These are phyloP conservation scores for Hycleus cichorii DNA, from an alignment of 1,140 invertebrate species.

Conservation along the genomic window DNA sequence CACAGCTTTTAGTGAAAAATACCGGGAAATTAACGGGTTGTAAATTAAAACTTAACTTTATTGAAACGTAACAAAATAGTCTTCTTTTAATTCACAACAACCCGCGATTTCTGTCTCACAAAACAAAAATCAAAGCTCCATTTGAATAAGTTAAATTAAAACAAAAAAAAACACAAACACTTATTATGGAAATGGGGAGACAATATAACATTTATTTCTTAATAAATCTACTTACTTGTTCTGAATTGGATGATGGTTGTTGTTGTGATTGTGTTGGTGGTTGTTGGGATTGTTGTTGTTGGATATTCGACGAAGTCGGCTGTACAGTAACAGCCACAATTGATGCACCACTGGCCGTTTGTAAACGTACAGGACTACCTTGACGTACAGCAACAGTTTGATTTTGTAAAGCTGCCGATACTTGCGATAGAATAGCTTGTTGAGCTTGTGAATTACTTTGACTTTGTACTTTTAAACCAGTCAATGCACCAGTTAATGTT, in stretches of 20 bases:
- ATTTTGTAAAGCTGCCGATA: constrained; percentile 41
- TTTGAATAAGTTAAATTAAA: no score
- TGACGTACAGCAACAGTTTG: constrained; percentile 38
- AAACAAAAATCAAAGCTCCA: no score
- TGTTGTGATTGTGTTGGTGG: not conserved
- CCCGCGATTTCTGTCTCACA: no score
- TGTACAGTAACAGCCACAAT: constrained; percentile 45
- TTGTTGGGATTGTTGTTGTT: not conserved
- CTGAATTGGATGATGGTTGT: constrained; percentile 16
- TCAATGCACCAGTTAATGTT: constrained; percentile 38
- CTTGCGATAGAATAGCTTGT: constrained; percentile 40
- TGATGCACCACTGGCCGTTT: constrained; percentile 42
- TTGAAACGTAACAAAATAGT: no score
- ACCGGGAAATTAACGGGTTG: no score
- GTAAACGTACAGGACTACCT: constrained; percentile 45
- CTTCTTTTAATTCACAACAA: no score
- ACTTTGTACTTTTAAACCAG: constrained; percentile 44
- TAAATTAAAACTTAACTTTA: no score
- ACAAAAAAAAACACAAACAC: not conserved
- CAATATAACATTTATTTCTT: constrained; percentile 28
- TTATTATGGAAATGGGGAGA: not conserved
- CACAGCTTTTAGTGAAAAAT: no score
- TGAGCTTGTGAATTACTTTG: constrained; percentile 37
- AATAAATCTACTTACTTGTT: constrained; percentile 39
- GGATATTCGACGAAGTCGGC: constrained; percentile 14